Conservation (phyloP, 2,888 invertebrate species). For the Sarcophaga variegata region DNA sequence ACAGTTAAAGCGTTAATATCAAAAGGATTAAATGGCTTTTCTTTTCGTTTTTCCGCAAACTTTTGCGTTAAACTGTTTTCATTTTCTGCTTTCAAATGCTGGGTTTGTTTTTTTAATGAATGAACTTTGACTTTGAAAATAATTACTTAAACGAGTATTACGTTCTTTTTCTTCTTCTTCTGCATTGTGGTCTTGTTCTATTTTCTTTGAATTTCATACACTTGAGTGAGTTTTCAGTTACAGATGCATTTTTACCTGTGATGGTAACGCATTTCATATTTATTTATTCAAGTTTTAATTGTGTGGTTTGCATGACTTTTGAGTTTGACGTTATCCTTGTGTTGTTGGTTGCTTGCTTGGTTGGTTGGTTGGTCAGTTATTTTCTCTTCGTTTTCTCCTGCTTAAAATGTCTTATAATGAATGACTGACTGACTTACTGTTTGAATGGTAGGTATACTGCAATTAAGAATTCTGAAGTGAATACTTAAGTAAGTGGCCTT, state of each 20-base stretch:
- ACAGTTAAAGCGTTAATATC: no score
- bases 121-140: conserved; percentile 24
- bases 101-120: no score
- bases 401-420: background rate
- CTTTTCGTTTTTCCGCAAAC: background rate
- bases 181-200: no score
- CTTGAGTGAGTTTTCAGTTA: conserved; percentile 11
- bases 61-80: background rate
- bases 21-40: no score
- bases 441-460: background rate
- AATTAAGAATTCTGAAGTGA: background rate
- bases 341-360: background rate
- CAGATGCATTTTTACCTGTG: conserved; percentile 18
- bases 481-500: background rate
- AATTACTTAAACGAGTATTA: conserved; percentile 9
- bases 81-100: background rate
- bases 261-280: background rate
- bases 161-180: background rate
- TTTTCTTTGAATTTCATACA: conserved; percentile 18
- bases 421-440: no score
- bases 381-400: background rate
- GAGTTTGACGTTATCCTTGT: background rate
- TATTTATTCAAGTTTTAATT: conserved; percentile 16
- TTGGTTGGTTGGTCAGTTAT: background rate
- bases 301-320: conserved; percentile 1